Evolutionary conservation across 1,140 invertebrate species (phyloP).

Genomic region (Diabrotica virgifera): DNA sequence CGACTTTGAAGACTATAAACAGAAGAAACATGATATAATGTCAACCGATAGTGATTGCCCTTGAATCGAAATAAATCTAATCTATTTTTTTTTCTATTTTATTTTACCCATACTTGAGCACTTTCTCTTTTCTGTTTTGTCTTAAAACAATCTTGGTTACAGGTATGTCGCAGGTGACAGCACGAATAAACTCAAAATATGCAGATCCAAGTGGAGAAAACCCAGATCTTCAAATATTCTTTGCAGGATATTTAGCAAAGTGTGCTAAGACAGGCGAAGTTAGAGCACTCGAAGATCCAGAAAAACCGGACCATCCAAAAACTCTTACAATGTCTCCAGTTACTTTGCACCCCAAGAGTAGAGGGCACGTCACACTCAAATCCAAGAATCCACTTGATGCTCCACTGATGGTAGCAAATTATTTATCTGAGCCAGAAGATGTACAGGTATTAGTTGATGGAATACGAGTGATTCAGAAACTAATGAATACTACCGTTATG

Average conservation of each 20-base stretch:
- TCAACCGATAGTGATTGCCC: too few relatives aligned
- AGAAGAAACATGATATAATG: too few relatives aligned
- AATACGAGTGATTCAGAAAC: conserved; percentile 56
- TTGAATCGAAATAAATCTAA: too few relatives aligned
- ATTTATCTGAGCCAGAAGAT: conserved; percentile 74
- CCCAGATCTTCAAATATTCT: conserved; percentile 68
- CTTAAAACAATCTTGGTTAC: background rate
- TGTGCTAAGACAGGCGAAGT: conserved; percentile 57
- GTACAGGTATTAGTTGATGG: conserved; percentile 71
- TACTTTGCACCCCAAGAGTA: conserved; percentile 74
- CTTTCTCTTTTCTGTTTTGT: too few relatives aligned
- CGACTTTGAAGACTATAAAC: too few relatives aligned
- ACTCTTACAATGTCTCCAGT: conserved; percentile 65
- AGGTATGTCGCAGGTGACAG: conserved; percentile 55
- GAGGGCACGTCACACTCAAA: conserved; percentile 59
- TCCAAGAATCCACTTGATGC: conserved; percentile 73
- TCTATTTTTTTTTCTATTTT: too few relatives aligned
- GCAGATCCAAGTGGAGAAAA: conserved; percentile 53
- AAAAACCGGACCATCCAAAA: conserved; percentile 48
- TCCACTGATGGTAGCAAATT: conserved; percentile 83
- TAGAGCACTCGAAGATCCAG: conserved; percentile 46
- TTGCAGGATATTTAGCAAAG: conserved; percentile 62
- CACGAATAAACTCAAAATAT: conserved; percentile 58
- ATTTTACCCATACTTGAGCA: too few relatives aligned
- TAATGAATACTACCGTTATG: conserved; percentile 66